phyloP scores from a whole-genome alignment of 2,113 vertebrate genomes.

The Plectropomus leopardus region DNA sequence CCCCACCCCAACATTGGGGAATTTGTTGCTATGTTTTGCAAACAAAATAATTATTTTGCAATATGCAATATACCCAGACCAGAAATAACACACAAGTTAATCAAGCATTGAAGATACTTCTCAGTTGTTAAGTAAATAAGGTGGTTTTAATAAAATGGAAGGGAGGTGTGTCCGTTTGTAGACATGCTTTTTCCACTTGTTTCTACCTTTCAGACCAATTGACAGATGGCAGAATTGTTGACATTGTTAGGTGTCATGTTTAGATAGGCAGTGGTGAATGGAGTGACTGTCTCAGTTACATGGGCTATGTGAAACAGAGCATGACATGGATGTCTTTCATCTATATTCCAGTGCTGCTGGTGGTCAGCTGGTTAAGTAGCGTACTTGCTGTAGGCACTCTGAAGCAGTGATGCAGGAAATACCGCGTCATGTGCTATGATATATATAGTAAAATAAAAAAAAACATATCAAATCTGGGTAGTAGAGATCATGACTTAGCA shows the following conservation, averaged over 20 bases:
- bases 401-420: constrained; percentile 2
- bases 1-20: not conserved
- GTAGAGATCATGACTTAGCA: not conserved
- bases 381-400: not conserved
- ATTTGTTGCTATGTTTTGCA: not conserved
- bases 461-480: not conserved
- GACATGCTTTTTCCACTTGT: not conserved
- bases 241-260: constrained; percentile 66
- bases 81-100: not conserved
- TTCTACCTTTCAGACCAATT: constrained; percentile 18
- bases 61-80: not conserved
- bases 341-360: constrained; percentile 14
- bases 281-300: constrained; percentile 63
- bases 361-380: constrained; percentile 37
- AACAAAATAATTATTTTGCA: not conserved
- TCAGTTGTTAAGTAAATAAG: not conserved
- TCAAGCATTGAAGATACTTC: constrained; percentile 7
- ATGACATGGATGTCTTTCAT: constrained; percentile 48
- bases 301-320: constrained; percentile 53
- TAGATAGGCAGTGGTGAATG: constrained; percentile 46
- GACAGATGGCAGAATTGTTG: constrained; percentile 56
- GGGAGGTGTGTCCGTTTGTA: not conserved
- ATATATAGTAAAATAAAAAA: not conserved
- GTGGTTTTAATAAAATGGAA: not conserved
- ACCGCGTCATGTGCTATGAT: not conserved